These are phyloP conservation scores for Ranitomeya imitator DNA, from an alignment of 2,113 vertebrate species.

Conservation along the genomic window DNA sequence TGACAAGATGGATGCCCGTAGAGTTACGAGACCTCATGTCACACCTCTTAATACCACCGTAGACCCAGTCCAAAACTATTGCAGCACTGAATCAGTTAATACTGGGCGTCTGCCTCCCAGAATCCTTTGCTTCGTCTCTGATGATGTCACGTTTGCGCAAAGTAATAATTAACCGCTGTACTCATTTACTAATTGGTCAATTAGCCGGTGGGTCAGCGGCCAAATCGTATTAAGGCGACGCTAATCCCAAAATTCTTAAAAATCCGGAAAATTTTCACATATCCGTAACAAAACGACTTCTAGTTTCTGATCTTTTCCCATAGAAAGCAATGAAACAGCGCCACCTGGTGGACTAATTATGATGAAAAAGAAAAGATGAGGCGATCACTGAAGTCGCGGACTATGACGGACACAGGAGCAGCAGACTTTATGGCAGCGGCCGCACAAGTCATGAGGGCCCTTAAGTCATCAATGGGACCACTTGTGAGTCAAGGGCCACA, in stretches of 20 bases:
- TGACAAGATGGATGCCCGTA: not conserved
- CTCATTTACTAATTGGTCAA: conserved; percentile 22
- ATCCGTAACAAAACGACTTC: not conserved
- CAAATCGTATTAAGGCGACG: not conserved
- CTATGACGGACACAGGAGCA: not conserved
- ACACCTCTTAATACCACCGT: too few relatives aligned
- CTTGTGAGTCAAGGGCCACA: conserved; percentile 41
- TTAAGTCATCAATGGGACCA: not conserved
- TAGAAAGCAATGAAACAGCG: not conserved
- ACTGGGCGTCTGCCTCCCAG: not conserved
- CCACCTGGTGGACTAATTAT: not conserved
- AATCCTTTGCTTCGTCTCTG: not conserved
- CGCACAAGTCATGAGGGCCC: not conserved
- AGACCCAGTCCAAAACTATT: too few relatives aligned
- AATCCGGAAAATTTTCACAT: not conserved
- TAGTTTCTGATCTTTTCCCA: not conserved
- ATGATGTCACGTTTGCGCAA: not conserved
- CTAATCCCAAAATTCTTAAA: not conserved
- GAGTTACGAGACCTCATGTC: not conserved
- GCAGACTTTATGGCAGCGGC: too few relatives aligned
- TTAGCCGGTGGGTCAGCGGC: not conserved
- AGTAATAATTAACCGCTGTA: not conserved
- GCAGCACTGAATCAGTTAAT: not conserved
- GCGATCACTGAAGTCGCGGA: too few relatives aligned
- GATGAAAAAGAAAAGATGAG: not conserved